Percentiles rank a stretch among this genome's conserved stretches.
Evolutionary conservation across 2,888 invertebrate species (phyloP).

Genomic region (Teinopalpus imperialis): DNA sequence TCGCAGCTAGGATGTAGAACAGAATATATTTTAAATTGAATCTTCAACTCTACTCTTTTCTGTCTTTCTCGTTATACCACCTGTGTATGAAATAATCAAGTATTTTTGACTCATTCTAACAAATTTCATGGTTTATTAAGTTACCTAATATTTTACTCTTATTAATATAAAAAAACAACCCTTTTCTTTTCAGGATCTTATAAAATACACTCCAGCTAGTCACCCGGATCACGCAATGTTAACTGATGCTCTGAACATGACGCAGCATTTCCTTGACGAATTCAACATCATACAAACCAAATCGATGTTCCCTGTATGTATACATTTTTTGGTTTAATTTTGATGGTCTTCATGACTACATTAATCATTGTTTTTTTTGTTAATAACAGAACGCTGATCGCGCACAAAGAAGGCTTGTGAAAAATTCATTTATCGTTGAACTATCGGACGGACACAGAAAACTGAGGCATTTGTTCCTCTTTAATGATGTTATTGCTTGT

Average conservation of each 20-base stretch:
- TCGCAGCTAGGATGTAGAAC: no score
- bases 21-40: no score
- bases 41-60: no score
- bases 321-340: conserved; percentile 2
- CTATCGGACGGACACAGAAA: conserved; percentile 94
- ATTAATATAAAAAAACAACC: no score
- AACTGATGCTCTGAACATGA: conserved; percentile 91
- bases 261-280: conserved; percentile 94
- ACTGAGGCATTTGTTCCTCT: conserved; percentile 94
- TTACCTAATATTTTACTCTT: no score
- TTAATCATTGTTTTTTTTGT: conserved; percentile 12
- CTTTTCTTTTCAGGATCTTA: conserved; percentile 83
- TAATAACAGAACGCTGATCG: conserved; percentile 86
- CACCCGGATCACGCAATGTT: conserved; percentile 91
- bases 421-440: conserved; percentile 97
- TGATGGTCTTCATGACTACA: not conserved
- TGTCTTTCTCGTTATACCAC: no score
- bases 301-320: conserved; percentile 89
- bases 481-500: conserved; percentile 97
- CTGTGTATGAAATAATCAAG: no score
- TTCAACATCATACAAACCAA: conserved; percentile 93
- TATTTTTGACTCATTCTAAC: no score
- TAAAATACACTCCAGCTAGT: conserved; percentile 89
- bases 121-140: no score
- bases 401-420: conserved; percentile 93